Evolutionary conservation across 1,140 invertebrate species (phyloP).

Genomic region (Lerema accius): DNA sequence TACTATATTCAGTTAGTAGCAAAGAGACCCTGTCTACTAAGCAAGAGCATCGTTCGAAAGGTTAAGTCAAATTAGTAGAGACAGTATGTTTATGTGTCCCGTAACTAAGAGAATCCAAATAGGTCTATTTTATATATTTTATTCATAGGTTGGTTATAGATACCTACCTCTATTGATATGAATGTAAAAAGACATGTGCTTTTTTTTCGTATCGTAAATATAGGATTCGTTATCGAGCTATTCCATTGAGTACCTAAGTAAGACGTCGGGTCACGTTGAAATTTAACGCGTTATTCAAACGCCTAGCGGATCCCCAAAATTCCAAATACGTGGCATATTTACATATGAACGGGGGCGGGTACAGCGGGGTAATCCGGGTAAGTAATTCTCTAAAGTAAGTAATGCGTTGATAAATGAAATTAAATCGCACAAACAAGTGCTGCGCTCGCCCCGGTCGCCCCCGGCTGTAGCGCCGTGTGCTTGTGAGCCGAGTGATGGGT

Average conservation of each 20-base stretch:
- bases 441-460: constrained; percentile 57
- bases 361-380: constrained; percentile 72
- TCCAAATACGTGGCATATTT: constrained; percentile 57
- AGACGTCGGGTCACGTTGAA: not conserved
- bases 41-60: too few relatives aligned
- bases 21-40: too few relatives aligned
- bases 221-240: not conserved
- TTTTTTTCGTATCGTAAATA: too few relatives aligned
- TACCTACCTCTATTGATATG: too few relatives aligned
- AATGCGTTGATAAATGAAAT: constrained; percentile 82
- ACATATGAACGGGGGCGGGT: constrained; percentile 55
- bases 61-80: too few relatives aligned
- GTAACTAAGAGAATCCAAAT: too few relatives aligned
- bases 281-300: not conserved
- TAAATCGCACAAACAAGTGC: constrained; percentile 82
- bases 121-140: too few relatives aligned
- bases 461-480: constrained; percentile 52
- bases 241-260: too few relatives aligned
- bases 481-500: constrained; percentile 51
- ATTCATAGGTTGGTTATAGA: too few relatives aligned
- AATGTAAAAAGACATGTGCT: too few relatives aligned
- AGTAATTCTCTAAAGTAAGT: constrained; percentile 80
- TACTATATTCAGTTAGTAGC: too few relatives aligned
- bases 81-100: too few relatives aligned
- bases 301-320: constrained; percentile 40